phyloP scores from a whole-genome alignment of 2,888 invertebrate species.

The Caradrina kadenii region DNA sequence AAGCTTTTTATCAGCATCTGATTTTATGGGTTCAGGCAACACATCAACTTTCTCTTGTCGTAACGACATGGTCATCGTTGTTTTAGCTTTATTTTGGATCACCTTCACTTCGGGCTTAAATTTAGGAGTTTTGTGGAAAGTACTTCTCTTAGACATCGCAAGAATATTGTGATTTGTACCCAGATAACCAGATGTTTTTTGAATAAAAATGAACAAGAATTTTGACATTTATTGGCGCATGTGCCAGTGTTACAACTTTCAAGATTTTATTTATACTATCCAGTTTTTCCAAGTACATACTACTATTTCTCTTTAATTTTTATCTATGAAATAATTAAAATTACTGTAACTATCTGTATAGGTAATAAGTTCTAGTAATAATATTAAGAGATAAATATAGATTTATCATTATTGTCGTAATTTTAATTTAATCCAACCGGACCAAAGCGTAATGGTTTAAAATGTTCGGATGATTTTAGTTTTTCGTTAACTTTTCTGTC shows the following conservation, averaged over 20 bases:
- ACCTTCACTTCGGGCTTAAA: constrained; percentile 84
- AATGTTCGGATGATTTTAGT: too few species aligned
- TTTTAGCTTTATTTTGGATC: constrained; percentile 71
- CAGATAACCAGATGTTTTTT: constrained; percentile 82
- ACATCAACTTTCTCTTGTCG: constrained; percentile 84
- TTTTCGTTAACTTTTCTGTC: too few species aligned
- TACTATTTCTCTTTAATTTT: not conserved
- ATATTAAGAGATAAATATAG: too few species aligned
- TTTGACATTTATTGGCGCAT: constrained; percentile 85
- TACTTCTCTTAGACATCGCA: constrained; percentile 85
- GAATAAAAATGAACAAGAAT: constrained; percentile 84
- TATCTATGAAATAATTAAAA: too few species aligned
- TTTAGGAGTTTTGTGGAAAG: constrained; percentile 80
- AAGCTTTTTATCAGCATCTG: constrained; percentile 94
- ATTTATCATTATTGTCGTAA: too few species aligned
- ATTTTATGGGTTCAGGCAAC: constrained; percentile 92
- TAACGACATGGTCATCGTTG: constrained; percentile 68
- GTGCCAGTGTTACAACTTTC: constrained; percentile 66
- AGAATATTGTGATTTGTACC: constrained; percentile 70
- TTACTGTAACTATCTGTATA: too few species aligned
- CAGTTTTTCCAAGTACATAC: too few species aligned
- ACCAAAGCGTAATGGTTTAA: too few species aligned
- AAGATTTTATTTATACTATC: constrained; percentile 16
- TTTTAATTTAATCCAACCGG: too few species aligned
- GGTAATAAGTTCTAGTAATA: too few species aligned